A percentile compares a stretch with the other conserved stretches of the same genome.
phyloP scores from a whole-genome alignment of 2,888 invertebrate genomes.

The Colostygia pectinataria region DNA sequence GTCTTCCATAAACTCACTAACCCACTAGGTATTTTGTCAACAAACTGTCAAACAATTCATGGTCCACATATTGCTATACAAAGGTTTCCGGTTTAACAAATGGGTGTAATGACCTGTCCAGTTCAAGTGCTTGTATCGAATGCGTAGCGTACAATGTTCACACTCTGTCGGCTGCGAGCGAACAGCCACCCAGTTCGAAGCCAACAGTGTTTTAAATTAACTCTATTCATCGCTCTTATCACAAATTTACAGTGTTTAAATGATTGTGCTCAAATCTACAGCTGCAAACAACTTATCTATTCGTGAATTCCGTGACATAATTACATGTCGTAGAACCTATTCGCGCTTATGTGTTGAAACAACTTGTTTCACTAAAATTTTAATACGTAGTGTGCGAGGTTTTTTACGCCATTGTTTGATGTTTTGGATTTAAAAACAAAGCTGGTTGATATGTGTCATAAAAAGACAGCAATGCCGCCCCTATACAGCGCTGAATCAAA shows the following conservation, averaged over 20 bases:
- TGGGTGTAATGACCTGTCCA: slow-evolving; percentile 36
- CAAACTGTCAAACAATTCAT: slow-evolving; percentile 19
- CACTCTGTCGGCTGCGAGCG: neutral
- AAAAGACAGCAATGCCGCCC: too few species aligned
- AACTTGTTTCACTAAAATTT: slow-evolving; percentile 7
- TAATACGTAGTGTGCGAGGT: neutral
- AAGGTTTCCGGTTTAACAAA: slow-evolving; percentile 15
- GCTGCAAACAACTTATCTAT: slow-evolving; percentile 1
- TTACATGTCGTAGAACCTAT: slow-evolving; percentile 2
- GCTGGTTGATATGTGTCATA: too few species aligned
- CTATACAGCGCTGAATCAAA: too few species aligned
- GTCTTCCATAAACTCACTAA: slow-evolving; percentile 1
- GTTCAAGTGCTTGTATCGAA: neutral
- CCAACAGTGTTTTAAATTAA: slow-evolving; percentile 3
- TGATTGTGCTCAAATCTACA: slow-evolving; percentile 2
- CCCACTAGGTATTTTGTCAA: slow-evolving; percentile 22
- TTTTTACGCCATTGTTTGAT: too few species aligned
- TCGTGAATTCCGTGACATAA: slow-evolving; percentile 5
- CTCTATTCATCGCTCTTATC: slow-evolving; percentile 12
- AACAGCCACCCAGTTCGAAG: slow-evolving; percentile 1
- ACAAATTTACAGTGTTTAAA: slow-evolving; percentile 1
- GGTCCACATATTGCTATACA: slow-evolving; percentile 38
- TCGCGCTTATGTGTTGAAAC: neutral
- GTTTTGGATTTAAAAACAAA: too few species aligned
- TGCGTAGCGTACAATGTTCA: neutral